These are phyloP conservation scores for Urophycis tenuis DNA, from an alignment of 2,797 vertebrate species.

Conservation along the genomic window DNA sequence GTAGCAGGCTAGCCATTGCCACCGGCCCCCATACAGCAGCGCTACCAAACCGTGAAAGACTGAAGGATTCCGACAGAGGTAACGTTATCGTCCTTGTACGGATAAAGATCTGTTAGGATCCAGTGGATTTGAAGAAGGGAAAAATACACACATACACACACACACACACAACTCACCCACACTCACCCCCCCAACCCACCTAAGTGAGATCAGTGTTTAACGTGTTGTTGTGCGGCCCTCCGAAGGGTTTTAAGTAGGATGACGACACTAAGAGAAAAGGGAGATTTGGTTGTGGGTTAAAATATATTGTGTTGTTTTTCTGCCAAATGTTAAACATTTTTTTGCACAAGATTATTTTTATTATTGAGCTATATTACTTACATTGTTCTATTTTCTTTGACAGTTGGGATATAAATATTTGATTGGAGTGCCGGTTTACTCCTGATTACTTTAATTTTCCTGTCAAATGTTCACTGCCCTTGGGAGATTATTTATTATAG, in stretches of 20 bases:
- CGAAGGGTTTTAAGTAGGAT: conserved; percentile 36
- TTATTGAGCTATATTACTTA: conserved; percentile 40
- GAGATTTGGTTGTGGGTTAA: conserved; percentile 37
- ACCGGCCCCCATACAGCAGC: neutral
- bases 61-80: neutral
- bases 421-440: conserved; percentile 71
- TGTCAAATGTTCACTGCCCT: conserved; percentile 52
- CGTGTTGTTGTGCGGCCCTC: neutral
- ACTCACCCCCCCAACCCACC: too few species aligned
- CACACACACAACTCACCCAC: neutral
- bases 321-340: conserved; percentile 34
- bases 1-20: neutral
- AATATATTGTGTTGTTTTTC: conserved; percentile 46
- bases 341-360: conserved; percentile 25
- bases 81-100: neutral
- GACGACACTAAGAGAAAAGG: conserved; percentile 22
- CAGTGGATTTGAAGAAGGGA: neutral
- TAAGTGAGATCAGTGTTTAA: neutral
- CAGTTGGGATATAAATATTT: conserved; percentile 48
- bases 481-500: conserved; percentile 73
- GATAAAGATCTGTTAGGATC: neutral
- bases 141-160: neutral
- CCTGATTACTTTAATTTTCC: conserved; percentile 49
- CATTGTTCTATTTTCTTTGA: conserved; percentile 21
- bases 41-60: neutral